phyloP scores from a whole-genome alignment of 2,888 invertebrate genomes.

The Melitaea athalia region DNA sequence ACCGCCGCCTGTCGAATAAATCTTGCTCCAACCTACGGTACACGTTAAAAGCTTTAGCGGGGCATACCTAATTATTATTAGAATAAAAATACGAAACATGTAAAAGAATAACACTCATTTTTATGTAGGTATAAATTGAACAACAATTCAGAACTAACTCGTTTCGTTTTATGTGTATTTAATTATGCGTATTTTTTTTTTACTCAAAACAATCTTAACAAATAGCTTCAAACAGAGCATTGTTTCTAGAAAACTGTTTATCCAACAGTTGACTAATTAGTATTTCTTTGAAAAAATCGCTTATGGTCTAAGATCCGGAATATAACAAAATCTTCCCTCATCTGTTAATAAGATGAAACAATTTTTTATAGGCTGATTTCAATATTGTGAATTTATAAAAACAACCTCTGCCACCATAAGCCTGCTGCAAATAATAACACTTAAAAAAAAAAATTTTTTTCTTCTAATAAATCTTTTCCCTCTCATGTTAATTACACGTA shows the following conservation, averaged over 20 bases:
- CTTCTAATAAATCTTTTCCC: too few relatives aligned
- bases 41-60: constrained; percentile 31
- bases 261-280: constrained; percentile 12
- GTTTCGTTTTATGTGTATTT: neutral
- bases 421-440: too few relatives aligned
- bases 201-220: neutral
- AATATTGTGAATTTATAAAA: too few relatives aligned
- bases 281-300: constrained; percentile 16
- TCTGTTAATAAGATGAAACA: too few relatives aligned
- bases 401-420: too few relatives aligned
- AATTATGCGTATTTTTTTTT: neutral
- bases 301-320: too few relatives aligned
- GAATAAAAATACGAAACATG: neutral
- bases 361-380: too few relatives aligned
- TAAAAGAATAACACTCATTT: neutral
- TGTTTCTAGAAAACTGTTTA: neutral
- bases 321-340: too few relatives aligned
- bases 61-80: neutral
- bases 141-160: neutral
- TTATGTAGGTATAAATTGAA: neutral
- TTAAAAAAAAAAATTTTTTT: too few relatives aligned
- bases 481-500: too few relatives aligned
- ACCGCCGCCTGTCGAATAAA: constrained; percentile 73
- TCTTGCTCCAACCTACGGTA: constrained; percentile 50
- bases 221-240: neutral